Evolutionary conservation across 2,113 vertebrate genomes (phyloP), one percentile per base, ranked within the genome.

Genomic region (Heterochromis multidens): DNA sequence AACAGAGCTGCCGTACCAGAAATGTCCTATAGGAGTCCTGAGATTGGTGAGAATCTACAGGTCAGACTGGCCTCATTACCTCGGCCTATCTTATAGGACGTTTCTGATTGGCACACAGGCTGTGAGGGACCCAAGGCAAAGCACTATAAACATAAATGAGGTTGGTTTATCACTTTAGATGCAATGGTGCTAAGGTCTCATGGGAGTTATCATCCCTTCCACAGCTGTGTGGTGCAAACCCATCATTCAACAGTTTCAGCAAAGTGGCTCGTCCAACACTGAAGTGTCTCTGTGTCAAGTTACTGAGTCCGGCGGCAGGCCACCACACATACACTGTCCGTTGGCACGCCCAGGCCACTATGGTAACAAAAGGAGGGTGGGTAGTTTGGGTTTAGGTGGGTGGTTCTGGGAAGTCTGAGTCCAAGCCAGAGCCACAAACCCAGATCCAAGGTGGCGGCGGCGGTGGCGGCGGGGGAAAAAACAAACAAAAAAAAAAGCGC

Each of bases 401-500:
- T 81, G 83, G 82, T 87, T 93, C 93, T 90, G 89, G 89, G 93
- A 84, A 91, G 91, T 91, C 65, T 76, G 79, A 91, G 89, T 93
- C 93, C 91, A 79, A 88, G 90, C 93, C 93, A 89, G 90, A 94
- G 91, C 91, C 89, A 87, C 78, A 37, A 89, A 88, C 91, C 89
- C 87, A 84, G 87, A 95, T 93, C 91, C 91, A 83, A 92, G 31
- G 91, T 92, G 92, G 86, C 83, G 90, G 82, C 93, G 95, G 92
- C 95, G 94, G 92, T 79, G 91, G 93, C 90, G 93, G 95, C 95
- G 94, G 91, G 88, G 23, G 78, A 31, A 6, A 7, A 7, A 35
- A 35, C 5, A 35, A 7, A 17, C 6, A 17, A 17, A 7, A 7
- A 11, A 37, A 58, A 58, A 90, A 90, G 89, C 92, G 85, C 86